Percentiles rank a stretch among this genome's conserved stretches.
Conservation (phyloP, 2,888 invertebrate species). For the Zonitis immaculata region DNA sequence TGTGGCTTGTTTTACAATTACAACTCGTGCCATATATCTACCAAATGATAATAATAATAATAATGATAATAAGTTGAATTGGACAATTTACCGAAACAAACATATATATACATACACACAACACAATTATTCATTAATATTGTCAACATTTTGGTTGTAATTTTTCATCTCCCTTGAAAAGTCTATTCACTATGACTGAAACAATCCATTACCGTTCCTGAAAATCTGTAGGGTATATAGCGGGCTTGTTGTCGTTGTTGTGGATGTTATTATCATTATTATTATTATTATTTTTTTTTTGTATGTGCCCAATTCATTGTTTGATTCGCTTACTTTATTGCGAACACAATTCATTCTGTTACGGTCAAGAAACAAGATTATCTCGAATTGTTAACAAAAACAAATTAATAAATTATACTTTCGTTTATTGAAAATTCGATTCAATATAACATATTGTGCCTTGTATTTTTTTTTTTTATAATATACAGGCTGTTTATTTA, state of each 20-base stretch:
- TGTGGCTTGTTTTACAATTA: background rate
- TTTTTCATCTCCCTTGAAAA: constrained; percentile 4
- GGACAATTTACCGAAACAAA: background rate
- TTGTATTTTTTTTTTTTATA: background rate
- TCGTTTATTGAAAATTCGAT: background rate
- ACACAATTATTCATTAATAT: constrained; percentile 2
- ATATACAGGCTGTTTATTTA: too few relatives aligned
- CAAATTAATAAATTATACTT: background rate
- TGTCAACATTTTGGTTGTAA: background rate
- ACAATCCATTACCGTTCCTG: background rate
- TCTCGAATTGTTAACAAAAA: background rate
- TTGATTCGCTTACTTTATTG: background rate
- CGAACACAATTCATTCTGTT: background rate
- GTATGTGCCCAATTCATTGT: too few relatives aligned
- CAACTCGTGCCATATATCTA: background rate
- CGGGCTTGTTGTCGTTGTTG: background rate
- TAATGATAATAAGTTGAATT: background rate
- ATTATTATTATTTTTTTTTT: background rate
- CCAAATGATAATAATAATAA: background rate
- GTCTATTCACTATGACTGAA: background rate
- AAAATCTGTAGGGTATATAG: background rate
- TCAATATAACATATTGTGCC: background rate
- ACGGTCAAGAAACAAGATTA: background rate
- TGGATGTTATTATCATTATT: too few relatives aligned
- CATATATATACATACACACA: too few relatives aligned